Evolutionary conservation across 2,113 vertebrate species (phyloP).

Genomic region (Larimichthys polyactis): DNA sequence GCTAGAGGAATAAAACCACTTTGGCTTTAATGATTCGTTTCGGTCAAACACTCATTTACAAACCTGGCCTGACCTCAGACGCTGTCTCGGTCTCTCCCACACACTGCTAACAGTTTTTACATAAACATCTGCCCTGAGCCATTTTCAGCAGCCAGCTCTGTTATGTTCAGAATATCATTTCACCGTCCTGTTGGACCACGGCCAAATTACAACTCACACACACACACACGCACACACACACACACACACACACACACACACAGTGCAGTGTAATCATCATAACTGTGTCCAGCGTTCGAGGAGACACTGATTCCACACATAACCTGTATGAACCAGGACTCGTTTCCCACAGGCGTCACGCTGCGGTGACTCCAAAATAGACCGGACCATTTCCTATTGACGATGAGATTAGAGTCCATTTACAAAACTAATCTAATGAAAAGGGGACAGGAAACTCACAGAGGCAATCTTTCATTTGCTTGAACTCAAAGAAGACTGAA

Average conservation of each 20-base stretch:
- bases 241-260: conserved; percentile 7
- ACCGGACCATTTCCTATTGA: conserved; percentile 58
- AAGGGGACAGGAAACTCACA: conserved; percentile 53
- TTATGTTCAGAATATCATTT: conserved; percentile 62
- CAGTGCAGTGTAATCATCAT: conserved; percentile 48
- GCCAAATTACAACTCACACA: conserved; percentile 32
- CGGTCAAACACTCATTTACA: conserved; percentile 24
- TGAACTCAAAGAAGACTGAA: not conserved
- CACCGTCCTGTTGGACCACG: conserved; percentile 9
- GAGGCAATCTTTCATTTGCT: conserved; percentile 48
- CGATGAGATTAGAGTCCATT: conserved; percentile 61
- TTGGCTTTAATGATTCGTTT: not conserved
- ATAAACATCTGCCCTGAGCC: conserved; percentile 30
- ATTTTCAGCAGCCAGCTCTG: conserved; percentile 51
- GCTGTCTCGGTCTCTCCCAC: conserved; percentile 7
- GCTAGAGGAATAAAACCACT: not conserved
- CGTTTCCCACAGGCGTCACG: conserved; percentile 36
- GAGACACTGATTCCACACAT: conserved; percentile 24
- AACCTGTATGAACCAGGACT: conserved; percentile 40
- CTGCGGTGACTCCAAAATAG: conserved; percentile 43
- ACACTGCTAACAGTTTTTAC: conserved; percentile 11
- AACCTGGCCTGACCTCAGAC: conserved; percentile 29
- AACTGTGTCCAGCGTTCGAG: conserved; percentile 44
- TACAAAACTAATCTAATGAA: conserved; percentile 57
- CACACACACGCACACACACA: not conserved